Conservation (phyloP, 1,140 invertebrate genomes). For the Scylla paramamosain region DNA sequence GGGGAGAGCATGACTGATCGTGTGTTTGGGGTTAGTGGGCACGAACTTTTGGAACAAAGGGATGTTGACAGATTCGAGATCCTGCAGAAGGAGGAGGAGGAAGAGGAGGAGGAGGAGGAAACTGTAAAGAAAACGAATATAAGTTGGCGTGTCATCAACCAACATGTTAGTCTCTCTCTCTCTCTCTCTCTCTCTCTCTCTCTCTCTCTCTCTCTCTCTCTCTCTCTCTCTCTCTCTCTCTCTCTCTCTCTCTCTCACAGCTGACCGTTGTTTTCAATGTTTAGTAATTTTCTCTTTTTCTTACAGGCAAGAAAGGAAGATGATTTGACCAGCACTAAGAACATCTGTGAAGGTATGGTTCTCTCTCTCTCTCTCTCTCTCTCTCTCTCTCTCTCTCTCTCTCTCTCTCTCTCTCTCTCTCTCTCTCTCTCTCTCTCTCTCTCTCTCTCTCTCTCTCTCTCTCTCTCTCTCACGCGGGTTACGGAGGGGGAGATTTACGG, state of each 20-base stretch:
- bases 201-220: no score
- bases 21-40: background rate
- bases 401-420: constrained; percentile 30
- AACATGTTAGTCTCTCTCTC: background rate
- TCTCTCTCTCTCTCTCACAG: no score
- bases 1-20: background rate
- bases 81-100: background rate
- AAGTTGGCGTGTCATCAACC: constrained; percentile 1
- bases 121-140: background rate
- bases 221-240: no score
- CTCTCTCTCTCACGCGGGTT: background rate
- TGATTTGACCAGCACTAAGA: no score
- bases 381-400: no score
- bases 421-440: constrained; percentile 35
- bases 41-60: background rate
- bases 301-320: no score
- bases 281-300: no score
- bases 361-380: no score
- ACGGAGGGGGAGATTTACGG: no score
- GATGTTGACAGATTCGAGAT: constrained; percentile 21
- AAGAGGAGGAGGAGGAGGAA: background rate
- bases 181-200: no score
- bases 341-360: no score
- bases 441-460: constrained; percentile 24
- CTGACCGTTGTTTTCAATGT: no score